These are phyloP conservation scores for Drosophila ogumai DNA, from an alignment of 1,140 invertebrate species.

Conservation along the genomic window DNA sequence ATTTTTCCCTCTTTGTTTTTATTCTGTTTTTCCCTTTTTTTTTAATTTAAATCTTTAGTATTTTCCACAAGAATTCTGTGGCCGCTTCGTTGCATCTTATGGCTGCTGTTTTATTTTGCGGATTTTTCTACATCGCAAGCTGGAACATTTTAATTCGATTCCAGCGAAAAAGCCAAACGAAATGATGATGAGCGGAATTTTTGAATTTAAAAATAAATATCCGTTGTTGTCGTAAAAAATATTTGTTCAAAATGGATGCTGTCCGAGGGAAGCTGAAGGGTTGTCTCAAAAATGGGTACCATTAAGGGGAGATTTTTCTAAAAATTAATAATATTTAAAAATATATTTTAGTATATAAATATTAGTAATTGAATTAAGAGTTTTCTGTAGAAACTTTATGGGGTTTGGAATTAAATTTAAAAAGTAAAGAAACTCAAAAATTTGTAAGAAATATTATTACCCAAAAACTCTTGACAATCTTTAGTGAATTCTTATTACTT, in stretches of 20 bases:
- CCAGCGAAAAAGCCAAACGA: slow-evolving; percentile 16
- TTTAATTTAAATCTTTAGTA: background rate
- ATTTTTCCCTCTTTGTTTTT: slow-evolving; percentile 6
- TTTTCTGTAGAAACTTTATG: background rate
- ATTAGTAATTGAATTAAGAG: background rate
- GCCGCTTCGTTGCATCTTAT: background rate
- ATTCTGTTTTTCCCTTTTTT: background rate
- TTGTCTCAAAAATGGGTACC: background rate
- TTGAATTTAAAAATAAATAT: slow-evolving; percentile 29
- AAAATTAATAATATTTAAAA: too few relatives aligned
- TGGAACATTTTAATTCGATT: slow-evolving; percentile 16
- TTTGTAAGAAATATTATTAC: background rate
- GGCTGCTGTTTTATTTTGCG: background rate
- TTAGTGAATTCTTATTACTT: too few relatives aligned
- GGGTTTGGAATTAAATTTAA: too few relatives aligned
- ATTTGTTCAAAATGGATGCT: slow-evolving; percentile 22
- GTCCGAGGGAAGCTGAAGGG: background rate
- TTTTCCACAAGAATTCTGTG: slow-evolving; percentile 6
- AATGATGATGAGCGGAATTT: slow-evolving; percentile 22
- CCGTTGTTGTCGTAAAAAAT: slow-evolving; percentile 27
- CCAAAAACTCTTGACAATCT: background rate
- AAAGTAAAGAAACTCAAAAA: too few relatives aligned
- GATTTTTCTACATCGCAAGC: slow-evolving; percentile 8
- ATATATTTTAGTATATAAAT: too few relatives aligned
- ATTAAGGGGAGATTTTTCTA: background rate